phyloP scores from a whole-genome alignment of 2,797 vertebrate species.

The Gastrophryne carolinensis region DNA sequence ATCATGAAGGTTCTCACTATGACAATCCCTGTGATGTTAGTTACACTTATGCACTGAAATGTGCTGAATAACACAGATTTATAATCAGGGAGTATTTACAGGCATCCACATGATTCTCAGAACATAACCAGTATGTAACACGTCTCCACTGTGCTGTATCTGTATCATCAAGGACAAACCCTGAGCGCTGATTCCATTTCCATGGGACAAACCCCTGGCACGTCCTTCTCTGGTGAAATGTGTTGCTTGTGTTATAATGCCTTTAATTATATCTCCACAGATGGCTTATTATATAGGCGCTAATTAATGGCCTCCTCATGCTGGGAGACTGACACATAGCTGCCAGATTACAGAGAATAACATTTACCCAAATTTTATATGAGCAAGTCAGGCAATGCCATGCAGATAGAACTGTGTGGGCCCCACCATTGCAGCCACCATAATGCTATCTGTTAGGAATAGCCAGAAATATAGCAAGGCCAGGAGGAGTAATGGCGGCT shows the following conservation, averaged over 20 bases:
- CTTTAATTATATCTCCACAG: conserved; percentile 65
- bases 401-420: neutral
- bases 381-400: neutral
- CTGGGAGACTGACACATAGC: conserved; percentile 47
- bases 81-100: neutral
- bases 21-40: no score
- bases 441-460: no score
- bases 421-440: no score
- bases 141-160: neutral
- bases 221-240: neutral
- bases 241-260: conserved; percentile 18
- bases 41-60: no score
- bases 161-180: neutral
- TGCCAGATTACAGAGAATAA: conserved; percentile 17
- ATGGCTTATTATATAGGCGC: conserved; percentile 66
- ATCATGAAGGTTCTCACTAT: no score
- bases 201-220: neutral
- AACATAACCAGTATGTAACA: neutral
- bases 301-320: conserved; percentile 60
- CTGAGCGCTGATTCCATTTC: neutral
- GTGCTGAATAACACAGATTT: no score
- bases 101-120: neutral
- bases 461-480: no score
- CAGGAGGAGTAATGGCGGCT: no score
- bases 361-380: conserved; percentile 1